Evolutionary conservation across 92 coral and sea anemone species (phyloP).

Genomic region (Porites rus): DNA sequence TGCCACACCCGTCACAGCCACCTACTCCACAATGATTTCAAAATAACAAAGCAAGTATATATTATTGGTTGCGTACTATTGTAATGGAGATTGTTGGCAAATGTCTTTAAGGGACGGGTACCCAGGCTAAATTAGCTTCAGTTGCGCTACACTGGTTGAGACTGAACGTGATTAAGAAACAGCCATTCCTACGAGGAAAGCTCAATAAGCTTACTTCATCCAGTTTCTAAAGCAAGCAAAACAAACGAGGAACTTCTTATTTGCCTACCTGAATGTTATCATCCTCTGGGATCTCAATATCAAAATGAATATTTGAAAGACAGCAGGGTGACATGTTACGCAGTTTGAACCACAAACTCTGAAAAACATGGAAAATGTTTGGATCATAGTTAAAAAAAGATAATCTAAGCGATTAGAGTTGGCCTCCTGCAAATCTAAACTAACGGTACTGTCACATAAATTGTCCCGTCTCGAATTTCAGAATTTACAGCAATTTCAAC

Average conservation of each 20-base stretch:
- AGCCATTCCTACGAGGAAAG: no score
- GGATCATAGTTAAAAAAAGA: background rate
- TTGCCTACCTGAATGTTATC: slow-evolving; percentile 92
- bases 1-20: slow-evolving; percentile 92
- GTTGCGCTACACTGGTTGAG: no score
- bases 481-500: background rate
- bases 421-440: no score
- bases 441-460: background rate
- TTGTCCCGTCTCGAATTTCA: background rate
- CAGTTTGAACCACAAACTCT: slow-evolving; percentile 99
- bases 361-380: background rate
- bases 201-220: no score
- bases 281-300: slow-evolving; percentile 97
- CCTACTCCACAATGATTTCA: slow-evolving; percentile 40
- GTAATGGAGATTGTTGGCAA: no score
- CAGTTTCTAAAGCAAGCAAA: no score
- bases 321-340: slow-evolving; percentile 93
- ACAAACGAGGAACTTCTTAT: no score
- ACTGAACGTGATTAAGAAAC: no score
- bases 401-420: background rate
- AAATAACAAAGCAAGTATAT: no score
- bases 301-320: slow-evolving; percentile 91
- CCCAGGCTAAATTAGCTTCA: no score
- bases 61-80: no score
- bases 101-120: no score